Percentiles rank a stretch among this genome's conserved stretches.
phyloP scores from a whole-genome alignment of 2,113 vertebrate species.

The Noctilio leporinus region DNA sequence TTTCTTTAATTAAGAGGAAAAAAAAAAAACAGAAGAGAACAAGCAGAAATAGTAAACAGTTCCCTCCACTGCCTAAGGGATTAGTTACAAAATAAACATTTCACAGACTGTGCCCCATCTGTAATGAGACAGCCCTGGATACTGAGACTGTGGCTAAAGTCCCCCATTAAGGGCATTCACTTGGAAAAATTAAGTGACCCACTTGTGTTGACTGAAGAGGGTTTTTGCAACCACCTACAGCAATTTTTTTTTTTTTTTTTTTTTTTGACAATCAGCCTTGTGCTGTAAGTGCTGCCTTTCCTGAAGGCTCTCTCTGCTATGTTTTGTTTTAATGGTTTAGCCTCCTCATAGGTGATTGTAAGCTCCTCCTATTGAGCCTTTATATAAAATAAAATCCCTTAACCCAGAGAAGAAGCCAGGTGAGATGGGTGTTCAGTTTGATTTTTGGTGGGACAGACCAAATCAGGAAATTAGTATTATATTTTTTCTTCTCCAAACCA shows the following conservation, averaged over 20 bases:
- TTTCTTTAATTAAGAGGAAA: slow-evolving; percentile 56
- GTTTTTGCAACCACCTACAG: slow-evolving; percentile 57
- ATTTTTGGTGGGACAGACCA: background rate
- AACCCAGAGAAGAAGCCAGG: background rate
- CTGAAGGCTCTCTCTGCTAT: slow-evolving; percentile 42
- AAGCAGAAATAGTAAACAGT: slow-evolving; percentile 54
- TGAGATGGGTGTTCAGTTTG: background rate
- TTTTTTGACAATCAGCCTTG: slow-evolving; percentile 54
- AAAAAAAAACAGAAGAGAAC: slow-evolving; percentile 22
- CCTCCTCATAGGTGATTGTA: background rate
- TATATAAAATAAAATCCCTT: slow-evolving; percentile 16
- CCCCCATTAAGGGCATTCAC: slow-evolving; percentile 56
- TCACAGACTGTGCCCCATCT: slow-evolving; percentile 51
- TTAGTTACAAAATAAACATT: slow-evolving; percentile 72
- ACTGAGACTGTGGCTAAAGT: slow-evolving; percentile 42
- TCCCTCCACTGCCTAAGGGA: slow-evolving; percentile 37
- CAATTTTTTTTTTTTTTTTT: slow-evolving; percentile 67
- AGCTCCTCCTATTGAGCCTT: background rate
- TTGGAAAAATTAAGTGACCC: slow-evolving; percentile 71
- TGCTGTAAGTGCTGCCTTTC: slow-evolving; percentile 37
- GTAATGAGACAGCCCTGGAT: slow-evolving; percentile 41
- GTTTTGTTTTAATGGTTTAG: slow-evolving; percentile 35
- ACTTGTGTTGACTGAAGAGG: slow-evolving; percentile 47
- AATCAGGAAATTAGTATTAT: slow-evolving; percentile 10
- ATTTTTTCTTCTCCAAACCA: slow-evolving; percentile 25